Evolutionary conservation across 2,113 vertebrate species (phyloP), one percentile per base, ranked within the genome.

Genomic region (Synodontis membranacea): DNA sequence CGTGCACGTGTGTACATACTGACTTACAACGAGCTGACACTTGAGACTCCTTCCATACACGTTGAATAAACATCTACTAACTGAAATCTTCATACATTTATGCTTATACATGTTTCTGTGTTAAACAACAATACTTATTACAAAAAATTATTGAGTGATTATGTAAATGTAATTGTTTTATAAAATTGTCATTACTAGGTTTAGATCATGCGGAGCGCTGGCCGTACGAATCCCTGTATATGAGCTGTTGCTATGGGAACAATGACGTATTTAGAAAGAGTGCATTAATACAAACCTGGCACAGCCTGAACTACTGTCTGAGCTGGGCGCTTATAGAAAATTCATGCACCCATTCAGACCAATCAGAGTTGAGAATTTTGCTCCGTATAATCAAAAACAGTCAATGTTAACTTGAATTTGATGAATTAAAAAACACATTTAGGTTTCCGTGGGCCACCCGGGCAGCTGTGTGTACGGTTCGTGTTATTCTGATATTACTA

Each of bases 1-100:
- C 54, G 82, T 54, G 86, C 90, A 88, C 85, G 82, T 89, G 86
- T 82, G 82, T 50, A 28, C 25, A 58, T 46, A 46, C 25, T 84
- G 52, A 48, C 42, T 74, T 42, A 74, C 39, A 42, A 10, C 10
- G 39, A 11, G 21, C 72, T 52, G 15, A 78, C 28, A 78, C 28
- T 52, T 9, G 46, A 52, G 46, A 78, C 74, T 50, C 74, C 21
- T 42, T 74, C 39, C 31, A 23, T 52, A 34, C 52, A 52, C 31
- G 28, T n/a, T 9, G 19, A 50, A 50, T 19, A 54, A 37, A 79
- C 3, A 0, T 21, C 28, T 17, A 17, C 44, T 6, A n/a, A 46
- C 23, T 6, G 11, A 48, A 76, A 50, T n/a, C 46, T 50, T 50
- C 44, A 14, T 48, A 15, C 12, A 0, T 54, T 21, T 52, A 50